phyloP scores from a whole-genome alignment of 2,888 invertebrate genomes.

The Conistra vaccinii region DNA sequence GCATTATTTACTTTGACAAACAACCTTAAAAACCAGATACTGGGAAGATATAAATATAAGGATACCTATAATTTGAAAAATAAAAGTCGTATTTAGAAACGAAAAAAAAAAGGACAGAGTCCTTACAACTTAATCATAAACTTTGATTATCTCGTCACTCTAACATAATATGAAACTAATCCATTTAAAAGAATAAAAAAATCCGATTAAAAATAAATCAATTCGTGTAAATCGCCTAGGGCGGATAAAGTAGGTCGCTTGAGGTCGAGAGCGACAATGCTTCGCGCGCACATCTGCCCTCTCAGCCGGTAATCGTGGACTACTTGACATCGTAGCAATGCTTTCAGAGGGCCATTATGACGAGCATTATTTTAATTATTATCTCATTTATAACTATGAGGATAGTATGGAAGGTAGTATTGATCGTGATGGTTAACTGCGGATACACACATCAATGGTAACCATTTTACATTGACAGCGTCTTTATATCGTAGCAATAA shows the following conservation, averaged over 20 bases:
- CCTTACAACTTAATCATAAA: background rate
- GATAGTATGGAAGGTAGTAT: background rate
- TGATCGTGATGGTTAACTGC: background rate
- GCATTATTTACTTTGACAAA: background rate
- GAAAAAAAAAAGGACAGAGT: background rate
- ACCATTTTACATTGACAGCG: background rate
- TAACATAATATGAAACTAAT: constrained; percentile 6
- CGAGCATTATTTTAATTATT: constrained; percentile 52
- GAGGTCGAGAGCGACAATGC: constrained; percentile 77
- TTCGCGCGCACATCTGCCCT: constrained; percentile 77
- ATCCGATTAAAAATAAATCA: constrained; percentile 57
- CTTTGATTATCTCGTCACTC: too few species aligned
- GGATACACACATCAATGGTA: background rate
- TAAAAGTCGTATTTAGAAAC: background rate
- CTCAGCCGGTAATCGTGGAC: constrained; percentile 70
- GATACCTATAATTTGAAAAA: background rate
- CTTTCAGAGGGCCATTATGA: constrained; percentile 45
- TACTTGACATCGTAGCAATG: constrained; percentile 68
- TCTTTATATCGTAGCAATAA: background rate
- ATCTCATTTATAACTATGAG: constrained; percentile 20
- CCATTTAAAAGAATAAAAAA: constrained; percentile 10
- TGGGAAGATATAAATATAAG: background rate
- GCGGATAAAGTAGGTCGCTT: constrained; percentile 76
- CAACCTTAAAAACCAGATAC: too few species aligned
- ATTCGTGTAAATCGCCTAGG: constrained; percentile 71